Evolutionary conservation across 2,888 invertebrate genomes (phyloP), one percentile per base, ranked within the genome.

Genomic region (Norana najaformis): DNA sequence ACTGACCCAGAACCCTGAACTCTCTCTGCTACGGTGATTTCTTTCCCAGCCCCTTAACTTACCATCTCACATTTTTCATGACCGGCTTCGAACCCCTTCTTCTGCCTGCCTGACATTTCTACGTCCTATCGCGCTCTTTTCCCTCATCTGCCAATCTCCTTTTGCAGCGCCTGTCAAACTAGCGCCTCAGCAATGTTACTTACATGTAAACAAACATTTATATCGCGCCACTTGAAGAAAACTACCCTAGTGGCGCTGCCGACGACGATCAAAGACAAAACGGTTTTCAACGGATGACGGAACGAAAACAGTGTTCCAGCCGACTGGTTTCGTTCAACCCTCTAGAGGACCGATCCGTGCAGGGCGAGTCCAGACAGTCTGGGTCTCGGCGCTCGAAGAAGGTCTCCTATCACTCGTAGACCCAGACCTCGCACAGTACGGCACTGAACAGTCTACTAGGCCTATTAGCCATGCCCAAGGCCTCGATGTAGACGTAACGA

Each of bases 361-460:
- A n/a, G 69, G 1, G 1, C 69, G n/a, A n/a, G 69, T 69, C n/a
- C 69, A n/a, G 69, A 69, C n/a, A 13, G n/a, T 69, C 69, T n/a
- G 69, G 30, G 69, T 69, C 30, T n/a, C 69, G 8, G 47, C 23
- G 47, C 23, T 20, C 23, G 23, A n/a, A n/a, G 47, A 23, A 47
- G 47, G 83, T 53, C 5, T 41, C 20, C 47, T 35, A 34, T 90
- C 89, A 92, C 47, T 90, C 90, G 88, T 95, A 95, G 39, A 96
- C 95, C 93, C 95, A 94, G 23, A 96, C 95, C 93, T 96, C 95
- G 92, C 96, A 96, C 35, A 96, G 93, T 39, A 96, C 95, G 38
- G 95, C 95, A 88, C 95, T 95, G 93, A 95, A 96, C 41, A 95
- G 93, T 89, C 95, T 93, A 91, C 95, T 95, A 94, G 95, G 95